Conservation (phyloP, 2,113 vertebrate species). For the Chloebia gouldiae region DNA sequence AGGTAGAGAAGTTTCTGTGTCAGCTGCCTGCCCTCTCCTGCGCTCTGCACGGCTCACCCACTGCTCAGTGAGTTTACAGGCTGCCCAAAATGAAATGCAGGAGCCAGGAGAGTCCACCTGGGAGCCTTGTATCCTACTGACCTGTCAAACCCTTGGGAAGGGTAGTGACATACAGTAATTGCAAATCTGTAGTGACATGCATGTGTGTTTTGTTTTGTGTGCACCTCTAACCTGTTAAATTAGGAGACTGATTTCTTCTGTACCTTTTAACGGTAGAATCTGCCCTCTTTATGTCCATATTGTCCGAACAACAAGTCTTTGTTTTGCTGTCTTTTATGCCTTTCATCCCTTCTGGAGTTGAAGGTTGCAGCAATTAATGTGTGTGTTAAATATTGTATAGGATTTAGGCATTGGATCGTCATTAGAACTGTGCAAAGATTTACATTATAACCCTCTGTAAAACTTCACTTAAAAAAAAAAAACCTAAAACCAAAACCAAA, state of each 20-base stretch:
- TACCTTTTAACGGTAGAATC: not conserved
- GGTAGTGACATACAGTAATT: not conserved
- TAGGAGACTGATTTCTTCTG: not conserved
- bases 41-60: not conserved
- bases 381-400: not conserved
- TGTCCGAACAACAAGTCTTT: not conserved
- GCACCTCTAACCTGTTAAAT: not conserved
- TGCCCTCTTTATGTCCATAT: not conserved
- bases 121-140: not conserved
- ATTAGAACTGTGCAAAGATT: not conserved
- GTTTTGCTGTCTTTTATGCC: not conserved
- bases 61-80: not conserved
- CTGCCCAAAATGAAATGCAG: not conserved
- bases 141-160: not conserved
- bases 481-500: not conserved
- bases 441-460: not conserved
- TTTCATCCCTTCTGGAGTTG: not conserved
- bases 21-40: not conserved
- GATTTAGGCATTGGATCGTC: not conserved
- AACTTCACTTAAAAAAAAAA: not conserved
- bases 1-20: accelerated
- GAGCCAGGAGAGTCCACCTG: not conserved
- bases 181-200: not conserved
- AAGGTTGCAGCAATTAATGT: not conserved
- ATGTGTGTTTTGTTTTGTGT: not conserved